These are phyloP conservation scores for Drosophila longiperda DNA, from an alignment of 2,888 invertebrate genomes.

Conservation along the genomic window DNA sequence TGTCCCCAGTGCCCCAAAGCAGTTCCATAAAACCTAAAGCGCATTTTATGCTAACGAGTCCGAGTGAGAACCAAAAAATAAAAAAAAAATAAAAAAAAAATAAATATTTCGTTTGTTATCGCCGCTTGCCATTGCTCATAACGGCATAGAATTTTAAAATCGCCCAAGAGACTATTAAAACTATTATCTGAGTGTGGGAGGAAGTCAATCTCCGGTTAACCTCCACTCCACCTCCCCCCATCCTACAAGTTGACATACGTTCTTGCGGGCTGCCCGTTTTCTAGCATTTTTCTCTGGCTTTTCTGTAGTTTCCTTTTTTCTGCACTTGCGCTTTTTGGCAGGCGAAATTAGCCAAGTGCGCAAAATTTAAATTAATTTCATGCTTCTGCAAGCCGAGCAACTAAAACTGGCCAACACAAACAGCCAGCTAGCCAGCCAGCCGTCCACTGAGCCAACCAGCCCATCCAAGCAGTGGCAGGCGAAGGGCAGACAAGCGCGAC, in stretches of 20 bases:
- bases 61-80: background rate
- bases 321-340: slow-evolving; percentile 50
- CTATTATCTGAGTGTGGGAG: slow-evolving; percentile 56
- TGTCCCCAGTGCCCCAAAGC: slow-evolving; percentile 49
- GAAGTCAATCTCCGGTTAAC: background rate
- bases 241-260: slow-evolving; percentile 40
- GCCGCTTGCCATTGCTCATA: slow-evolving; percentile 42
- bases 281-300: slow-evolving; percentile 11
- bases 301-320: slow-evolving; percentile 22
- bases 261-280: slow-evolving; percentile 21
- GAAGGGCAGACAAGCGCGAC: slow-evolving; percentile 37
- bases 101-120: slow-evolving; percentile 42
- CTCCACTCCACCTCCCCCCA: background rate
- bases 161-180: slow-evolving; percentile 72
- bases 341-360: slow-evolving; percentile 71
- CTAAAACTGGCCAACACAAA: slow-evolving; percentile 63
- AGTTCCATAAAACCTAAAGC: slow-evolving; percentile 39
- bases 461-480: slow-evolving; percentile 13
- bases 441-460: slow-evolving; percentile 24
- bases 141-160: slow-evolving; percentile 54
- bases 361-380: slow-evolving; percentile 75
- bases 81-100: background rate
- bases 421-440: slow-evolving; percentile 31
- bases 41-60: slow-evolving; percentile 47
- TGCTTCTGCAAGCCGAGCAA: slow-evolving; percentile 71